Base-by-base conservation (phyloP, 1,140 invertebrate genomes). In the Drosophila paulistorum region DNA sequence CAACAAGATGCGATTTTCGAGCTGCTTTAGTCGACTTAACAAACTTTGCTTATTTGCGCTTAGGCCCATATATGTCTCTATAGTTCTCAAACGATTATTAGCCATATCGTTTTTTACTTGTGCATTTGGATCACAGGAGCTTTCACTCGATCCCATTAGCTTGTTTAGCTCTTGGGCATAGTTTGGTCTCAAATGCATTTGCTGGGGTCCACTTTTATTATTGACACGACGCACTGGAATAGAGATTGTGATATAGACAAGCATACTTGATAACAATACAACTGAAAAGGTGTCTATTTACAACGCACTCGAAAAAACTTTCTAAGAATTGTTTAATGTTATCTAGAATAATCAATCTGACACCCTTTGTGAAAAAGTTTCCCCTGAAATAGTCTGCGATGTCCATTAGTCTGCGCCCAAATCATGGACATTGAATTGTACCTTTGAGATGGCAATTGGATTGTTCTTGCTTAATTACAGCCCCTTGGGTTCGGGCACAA, bases 381-480 rank as follows among this genome's bases (percentile, higher is more conserved):
- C 35, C 35, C 10, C 35, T 11, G 5, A 30, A 30, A 30, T 30
- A 30, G 30, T 30, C 30, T 30, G 3, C 20, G 1, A 23, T 23
- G 20, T 1, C n/a, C n/a, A n/a, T n/a, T n/a, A 2, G 20, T 23
- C 1, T 5, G 7, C 35, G 7, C 35, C 35, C 14, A 26, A 35
- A 13, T 11, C 14, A 7, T 26, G 17, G 48, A 10, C n/a, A 57
- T 11, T 10, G 5, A 51, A 48, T 68, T n/a, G 39, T 93, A 95
- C 95, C 94, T 94, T 94, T 95, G 17, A 96, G 93, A 90, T 95
- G 95, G 84, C 95, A 94, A 92, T 95, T 96, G 0, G 94, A 94
- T 85, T 95, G 94, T 79, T 95, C 94, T 61, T 93, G 92, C 75
- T 94, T 94, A 42, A 94, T 81, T 70, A 96, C 92, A 35, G 94